phyloP scores from a whole-genome alignment of 1,140 invertebrate genomes.

The Bombus sylvicola region DNA sequence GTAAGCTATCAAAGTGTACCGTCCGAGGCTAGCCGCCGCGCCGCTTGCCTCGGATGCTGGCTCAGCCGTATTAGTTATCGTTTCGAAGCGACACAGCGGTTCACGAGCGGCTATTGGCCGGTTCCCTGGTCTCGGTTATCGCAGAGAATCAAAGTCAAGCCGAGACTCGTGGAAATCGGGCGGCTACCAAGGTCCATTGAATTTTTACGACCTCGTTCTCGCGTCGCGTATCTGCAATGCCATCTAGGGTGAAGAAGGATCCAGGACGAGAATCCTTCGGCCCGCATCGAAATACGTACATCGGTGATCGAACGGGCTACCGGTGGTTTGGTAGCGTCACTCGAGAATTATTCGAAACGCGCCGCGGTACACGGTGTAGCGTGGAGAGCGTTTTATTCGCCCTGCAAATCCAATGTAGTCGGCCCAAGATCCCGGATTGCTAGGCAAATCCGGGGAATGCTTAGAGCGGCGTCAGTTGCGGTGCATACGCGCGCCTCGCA shows the following conservation, averaged over 20 bases:
- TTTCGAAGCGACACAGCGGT: constrained; percentile 37
- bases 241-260: not conserved
- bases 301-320: not conserved
- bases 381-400: constrained; percentile 44
- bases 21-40: not conserved
- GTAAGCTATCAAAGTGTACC: constrained; percentile 72
- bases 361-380: not conserved
- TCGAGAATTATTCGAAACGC: constrained; percentile 12
- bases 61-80: constrained; percentile 70
- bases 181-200: constrained; percentile 26
- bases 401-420: constrained; percentile 32
- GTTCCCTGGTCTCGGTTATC: constrained; percentile 21
- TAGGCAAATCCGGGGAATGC: constrained; percentile 52
- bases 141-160: constrained; percentile 43
- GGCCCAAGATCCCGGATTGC: constrained; percentile 33
- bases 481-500: constrained; percentile 29
- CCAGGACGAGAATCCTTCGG: not conserved
- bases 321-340: too few relatives aligned
- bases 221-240: not conserved
- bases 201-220: constrained; percentile 60
- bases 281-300: not conserved
- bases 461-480: constrained; percentile 25
- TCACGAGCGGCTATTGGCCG: constrained; percentile 23
- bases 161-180: constrained; percentile 10
- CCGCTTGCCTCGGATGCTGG: constrained; percentile 41